Base-by-base conservation (phyloP, 2,888 invertebrate species). In the Hydraecia micacea region DNA sequence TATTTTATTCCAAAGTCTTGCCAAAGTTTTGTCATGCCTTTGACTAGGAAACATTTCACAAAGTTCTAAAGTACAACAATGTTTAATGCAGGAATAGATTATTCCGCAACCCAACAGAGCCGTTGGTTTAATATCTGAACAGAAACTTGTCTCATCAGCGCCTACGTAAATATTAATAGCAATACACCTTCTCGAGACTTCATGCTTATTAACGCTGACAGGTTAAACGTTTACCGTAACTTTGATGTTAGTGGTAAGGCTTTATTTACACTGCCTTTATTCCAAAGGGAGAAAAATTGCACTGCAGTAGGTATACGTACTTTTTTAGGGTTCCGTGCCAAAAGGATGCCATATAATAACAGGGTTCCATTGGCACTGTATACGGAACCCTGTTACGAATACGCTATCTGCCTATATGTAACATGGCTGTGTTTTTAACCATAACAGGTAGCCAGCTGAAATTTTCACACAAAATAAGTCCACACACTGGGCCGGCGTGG, bases 111-210 rank as follows among this genome's bases (percentile, higher is more conserved):
- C 60, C 71, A 39, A 21, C 67, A 69, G 36, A 52, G 28, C 36
- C 63, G 32, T 28, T 49, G 70, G 80, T 71, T 85, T 85, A 84
- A 82, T 85, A 74, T 67, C 71, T 71, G 73, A 76, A 76, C 69
- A 75, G 72, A 73, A 83, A 83, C 85, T 85, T 85, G 72, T 73
- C 62, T 81, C 82, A 82, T 86, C 82, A 84, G 73, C 82, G 82
- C 84, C 83, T 84, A 75, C 75, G 65, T 73, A 86, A 83, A 75
- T 83, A 83, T 82, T 82, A 78, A 86, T 86, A 84, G 86, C 84
- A 86, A 81, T 71, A 71, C 62, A 66, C 69, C 25, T 85, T 70
- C 18, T 36, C 21, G 62, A 21, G 52, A 70, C 55, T 68, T 65
- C 55, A 70, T 66, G 76, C 72, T 73, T 73, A 83, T 68, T 80